Percentiles rank a stretch among this genome's conserved stretches.
Evolutionary conservation across 2,888 invertebrate species (phyloP).

Genomic region (Ormyrus pomaceus): DNA sequence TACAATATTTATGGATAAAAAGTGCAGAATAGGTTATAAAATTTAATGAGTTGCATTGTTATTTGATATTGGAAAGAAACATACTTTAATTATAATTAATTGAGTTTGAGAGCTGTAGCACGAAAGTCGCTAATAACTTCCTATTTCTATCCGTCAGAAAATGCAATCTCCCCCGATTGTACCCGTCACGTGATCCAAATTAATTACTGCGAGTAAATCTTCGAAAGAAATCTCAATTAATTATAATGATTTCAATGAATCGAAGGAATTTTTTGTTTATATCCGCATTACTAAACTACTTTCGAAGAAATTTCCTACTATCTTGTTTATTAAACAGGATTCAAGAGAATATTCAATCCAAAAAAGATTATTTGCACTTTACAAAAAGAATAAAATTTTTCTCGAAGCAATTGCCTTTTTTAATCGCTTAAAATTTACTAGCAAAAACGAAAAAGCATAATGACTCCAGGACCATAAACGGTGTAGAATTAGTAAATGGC

Average conservation of each 20-base stretch:
- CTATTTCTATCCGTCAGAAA: constrained; percentile 4
- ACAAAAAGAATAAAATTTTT: no score
- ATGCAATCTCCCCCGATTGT: constrained; percentile 11
- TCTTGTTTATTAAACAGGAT: no score
- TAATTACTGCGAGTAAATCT: constrained; percentile 13
- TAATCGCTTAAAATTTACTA: no score
- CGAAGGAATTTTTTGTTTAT: not conserved
- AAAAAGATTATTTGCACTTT: no score
- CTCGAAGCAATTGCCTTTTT: no score
- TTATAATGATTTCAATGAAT: not conserved
- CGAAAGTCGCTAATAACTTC: constrained; percentile 18
- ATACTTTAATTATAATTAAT: constrained; percentile 17
- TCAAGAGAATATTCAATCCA: no score
- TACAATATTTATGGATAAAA: not conserved
- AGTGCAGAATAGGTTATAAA: not conserved
- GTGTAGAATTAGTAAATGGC: no score
- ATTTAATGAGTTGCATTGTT: not conserved
- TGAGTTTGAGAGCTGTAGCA: not conserved
- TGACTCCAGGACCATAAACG: no score
- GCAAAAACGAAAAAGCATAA: no score
- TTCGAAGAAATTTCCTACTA: no score
- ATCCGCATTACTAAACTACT: no score
- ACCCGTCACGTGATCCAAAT: constrained; percentile 7
- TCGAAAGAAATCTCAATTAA: not conserved
- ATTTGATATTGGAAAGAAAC: not conserved